Conservation (phyloP, 2,888 invertebrate species). For the Archips crataeganus region DNA sequence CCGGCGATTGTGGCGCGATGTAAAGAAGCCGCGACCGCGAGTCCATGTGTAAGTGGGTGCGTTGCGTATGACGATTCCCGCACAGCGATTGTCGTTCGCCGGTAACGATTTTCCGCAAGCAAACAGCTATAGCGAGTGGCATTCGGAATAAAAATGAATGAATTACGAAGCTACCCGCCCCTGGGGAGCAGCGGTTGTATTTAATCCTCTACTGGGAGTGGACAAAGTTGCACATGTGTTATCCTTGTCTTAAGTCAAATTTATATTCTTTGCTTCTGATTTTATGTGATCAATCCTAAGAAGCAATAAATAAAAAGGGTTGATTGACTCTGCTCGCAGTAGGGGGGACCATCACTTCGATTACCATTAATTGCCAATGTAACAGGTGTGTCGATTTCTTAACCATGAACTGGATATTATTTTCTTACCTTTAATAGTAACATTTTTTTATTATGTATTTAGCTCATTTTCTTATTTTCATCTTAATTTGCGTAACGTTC, state of each 20-base stretch:
- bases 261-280: slow-evolving; percentile 60
- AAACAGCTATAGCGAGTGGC: slow-evolving; percentile 61
- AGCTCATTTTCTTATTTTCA: slow-evolving; percentile 1
- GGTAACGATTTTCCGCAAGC: slow-evolving; percentile 71
- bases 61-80: slow-evolving; percentile 69
- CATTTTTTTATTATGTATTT: not conserved
- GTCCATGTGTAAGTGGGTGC: slow-evolving; percentile 83
- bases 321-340: slow-evolving; percentile 49
- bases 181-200: slow-evolving; percentile 61
- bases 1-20: slow-evolving; percentile 88
- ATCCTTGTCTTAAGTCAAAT: slow-evolving; percentile 64
- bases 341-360: slow-evolving; percentile 44
- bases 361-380: slow-evolving; percentile 57
- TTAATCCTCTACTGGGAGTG: slow-evolving; percentile 71
- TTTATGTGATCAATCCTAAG: slow-evolving; percentile 46
- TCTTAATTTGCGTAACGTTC: not conserved
- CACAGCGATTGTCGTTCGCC: slow-evolving; percentile 66
- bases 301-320: slow-evolving; percentile 55
- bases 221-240: slow-evolving; percentile 76
- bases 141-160: slow-evolving; percentile 73
- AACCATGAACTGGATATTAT: slow-evolving; percentile 47
- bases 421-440: not conserved
- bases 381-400: slow-evolving; percentile 73
- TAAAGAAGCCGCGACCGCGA: slow-evolving; percentile 79
- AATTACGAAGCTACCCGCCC: slow-evolving; percentile 66